These are phyloP conservation scores for Drosophila paramelanica DNA, from an alignment of 2,888 invertebrate genomes.

Conservation along the genomic window DNA sequence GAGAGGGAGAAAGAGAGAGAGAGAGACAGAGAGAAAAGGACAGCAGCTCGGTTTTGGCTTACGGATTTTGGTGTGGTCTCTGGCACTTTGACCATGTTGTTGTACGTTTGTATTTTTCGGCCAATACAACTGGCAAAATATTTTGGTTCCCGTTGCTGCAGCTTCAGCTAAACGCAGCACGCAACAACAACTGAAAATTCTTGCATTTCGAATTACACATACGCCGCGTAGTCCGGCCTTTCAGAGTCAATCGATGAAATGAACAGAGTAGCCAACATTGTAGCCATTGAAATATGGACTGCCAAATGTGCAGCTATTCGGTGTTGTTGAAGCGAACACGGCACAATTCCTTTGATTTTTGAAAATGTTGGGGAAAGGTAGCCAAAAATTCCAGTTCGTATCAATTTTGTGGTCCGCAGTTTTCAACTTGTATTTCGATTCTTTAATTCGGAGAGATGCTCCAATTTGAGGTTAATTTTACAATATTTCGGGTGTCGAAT, in stretches of 20 bases:
- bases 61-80: slow-evolving; percentile 5
- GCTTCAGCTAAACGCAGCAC: slow-evolving; percentile 6
- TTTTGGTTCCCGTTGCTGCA: background rate
- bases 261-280: background rate
- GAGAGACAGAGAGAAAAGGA: background rate
- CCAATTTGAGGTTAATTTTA: too few species aligned
- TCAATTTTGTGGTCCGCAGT: background rate
- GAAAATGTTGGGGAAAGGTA: too few species aligned
- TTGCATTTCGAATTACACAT: slow-evolving; percentile 3
- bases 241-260: background rate
- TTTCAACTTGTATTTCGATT: too few species aligned
- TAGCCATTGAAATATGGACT: background rate
- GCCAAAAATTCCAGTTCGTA: too few species aligned
- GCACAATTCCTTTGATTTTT: background rate
- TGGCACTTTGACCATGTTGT: background rate
- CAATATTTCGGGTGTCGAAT: too few species aligned
- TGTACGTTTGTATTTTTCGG: background rate
- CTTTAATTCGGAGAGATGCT: too few species aligned
- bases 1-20: too few species aligned
- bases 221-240: background rate
- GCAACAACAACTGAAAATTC: background rate
- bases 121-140: slow-evolving; percentile 8
- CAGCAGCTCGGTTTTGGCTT: slow-evolving; percentile 9
- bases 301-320: background rate
- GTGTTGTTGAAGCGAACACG: background rate